Percentiles rank a stretch among this genome's conserved stretches.
phyloP scores from a whole-genome alignment of 2,797 vertebrate genomes.

The Caiman crocodilus region DNA sequence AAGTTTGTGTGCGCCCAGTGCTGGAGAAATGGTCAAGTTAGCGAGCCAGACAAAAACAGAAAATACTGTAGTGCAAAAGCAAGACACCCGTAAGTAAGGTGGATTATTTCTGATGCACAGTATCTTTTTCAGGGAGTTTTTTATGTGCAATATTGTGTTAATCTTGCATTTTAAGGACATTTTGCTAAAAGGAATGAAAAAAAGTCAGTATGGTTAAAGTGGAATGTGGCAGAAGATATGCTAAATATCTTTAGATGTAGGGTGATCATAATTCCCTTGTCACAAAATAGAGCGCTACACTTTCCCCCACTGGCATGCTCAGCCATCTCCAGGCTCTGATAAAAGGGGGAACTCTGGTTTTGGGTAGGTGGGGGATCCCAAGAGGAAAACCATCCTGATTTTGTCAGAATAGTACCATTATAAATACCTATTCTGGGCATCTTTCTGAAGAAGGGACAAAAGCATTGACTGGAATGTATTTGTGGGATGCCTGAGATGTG shows the following conservation, averaged over 20 bases:
- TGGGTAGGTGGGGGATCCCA: too few relatives aligned
- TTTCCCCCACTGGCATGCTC: too few relatives aligned
- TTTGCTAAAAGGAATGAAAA: neutral
- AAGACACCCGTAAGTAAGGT: constrained; percentile 91
- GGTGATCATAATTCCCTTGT: too few relatives aligned
- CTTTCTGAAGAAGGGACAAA: too few relatives aligned
- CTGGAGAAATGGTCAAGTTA: constrained; percentile 96
- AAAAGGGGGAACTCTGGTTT: too few relatives aligned
- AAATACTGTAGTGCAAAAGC: constrained; percentile 98
- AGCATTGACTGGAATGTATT: too few relatives aligned
- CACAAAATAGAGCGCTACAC: too few relatives aligned
- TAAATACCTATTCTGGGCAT: too few relatives aligned
- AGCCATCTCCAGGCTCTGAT: too few relatives aligned
- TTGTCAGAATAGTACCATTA: too few relatives aligned
- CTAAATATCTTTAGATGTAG: neutral
- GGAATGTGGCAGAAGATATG: neutral
- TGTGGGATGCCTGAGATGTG: too few relatives aligned
- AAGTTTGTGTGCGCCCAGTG: constrained; percentile 97
- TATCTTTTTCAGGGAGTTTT: neutral
- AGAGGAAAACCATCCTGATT: too few relatives aligned
- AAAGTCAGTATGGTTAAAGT: neutral
- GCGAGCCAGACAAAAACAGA: constrained; percentile 95
- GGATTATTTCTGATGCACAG: neutral
- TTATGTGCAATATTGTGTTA: neutral
- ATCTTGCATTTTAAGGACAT: neutral